Conservation (phyloP, 2,113 vertebrate species). For the Noctilio leporinus region DNA sequence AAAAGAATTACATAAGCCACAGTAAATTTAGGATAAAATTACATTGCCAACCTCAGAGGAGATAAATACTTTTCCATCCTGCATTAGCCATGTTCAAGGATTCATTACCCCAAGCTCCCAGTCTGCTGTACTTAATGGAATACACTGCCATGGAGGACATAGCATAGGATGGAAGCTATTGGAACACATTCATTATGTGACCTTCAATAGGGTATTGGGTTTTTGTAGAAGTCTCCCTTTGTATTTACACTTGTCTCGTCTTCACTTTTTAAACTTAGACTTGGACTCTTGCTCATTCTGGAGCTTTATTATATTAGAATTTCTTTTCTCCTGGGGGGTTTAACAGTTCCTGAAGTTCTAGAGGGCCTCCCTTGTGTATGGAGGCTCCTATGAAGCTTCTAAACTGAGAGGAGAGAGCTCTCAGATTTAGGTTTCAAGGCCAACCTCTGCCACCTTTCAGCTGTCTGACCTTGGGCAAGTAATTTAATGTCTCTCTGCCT, state of each 20-base stretch:
- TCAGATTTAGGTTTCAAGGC: background rate
- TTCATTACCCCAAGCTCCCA: background rate
- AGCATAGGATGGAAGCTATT: background rate
- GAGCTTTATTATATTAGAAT: background rate
- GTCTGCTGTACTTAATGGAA: background rate
- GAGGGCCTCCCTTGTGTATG: background rate
- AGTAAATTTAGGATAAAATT: slow-evolving; percentile 75
- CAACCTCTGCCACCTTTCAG: background rate
- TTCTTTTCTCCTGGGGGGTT: background rate
- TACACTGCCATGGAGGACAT: background rate
- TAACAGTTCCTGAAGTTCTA: background rate
- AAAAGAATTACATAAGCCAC: slow-evolving; percentile 72
- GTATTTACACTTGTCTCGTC: background rate
- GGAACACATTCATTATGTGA: background rate
- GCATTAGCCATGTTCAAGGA: slow-evolving; percentile 39
- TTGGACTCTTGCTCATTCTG: background rate
- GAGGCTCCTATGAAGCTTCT: background rate
- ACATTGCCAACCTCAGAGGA: slow-evolving; percentile 56
- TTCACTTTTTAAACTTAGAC: slow-evolving; percentile 15
- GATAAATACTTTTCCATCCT: slow-evolving; percentile 51
- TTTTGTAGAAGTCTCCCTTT: background rate
- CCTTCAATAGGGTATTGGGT: background rate
- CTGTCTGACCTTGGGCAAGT: background rate
- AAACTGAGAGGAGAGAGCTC: background rate
- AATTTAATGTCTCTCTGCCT: background rate